Percentiles rank a stretch among this genome's conserved stretches.
phyloP scores from a whole-genome alignment of 2,113 vertebrate species.

The Gallinago media region DNA sequence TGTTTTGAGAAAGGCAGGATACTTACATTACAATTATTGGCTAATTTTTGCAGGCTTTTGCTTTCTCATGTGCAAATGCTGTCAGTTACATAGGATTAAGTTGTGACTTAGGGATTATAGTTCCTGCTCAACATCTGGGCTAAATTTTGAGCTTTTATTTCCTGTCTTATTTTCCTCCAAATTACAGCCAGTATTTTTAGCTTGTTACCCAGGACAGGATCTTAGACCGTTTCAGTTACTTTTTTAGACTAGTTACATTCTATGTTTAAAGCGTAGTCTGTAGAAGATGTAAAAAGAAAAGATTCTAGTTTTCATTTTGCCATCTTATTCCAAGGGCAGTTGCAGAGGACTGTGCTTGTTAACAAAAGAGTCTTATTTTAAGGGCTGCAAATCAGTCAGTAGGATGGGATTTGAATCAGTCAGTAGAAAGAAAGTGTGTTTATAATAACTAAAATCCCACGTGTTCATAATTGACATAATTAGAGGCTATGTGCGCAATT shows the following conservation, averaged over 20 bases:
- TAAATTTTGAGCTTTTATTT: background rate
- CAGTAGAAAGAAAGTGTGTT: constrained; percentile 40
- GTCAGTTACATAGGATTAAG: background rate
- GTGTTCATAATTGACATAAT: constrained; percentile 58
- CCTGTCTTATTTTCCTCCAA: background rate
- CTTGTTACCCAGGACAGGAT: background rate
- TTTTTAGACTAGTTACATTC: background rate
- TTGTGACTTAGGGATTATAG: background rate
- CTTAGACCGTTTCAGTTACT: background rate
- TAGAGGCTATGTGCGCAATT: constrained; percentile 46
- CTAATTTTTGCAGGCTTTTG: background rate
- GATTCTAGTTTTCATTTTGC: background rate
- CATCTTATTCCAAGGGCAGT: background rate
- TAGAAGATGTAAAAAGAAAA: background rate
- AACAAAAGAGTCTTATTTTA: background rate
- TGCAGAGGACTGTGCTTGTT: background rate
- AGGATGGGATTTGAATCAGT: constrained; percentile 9
- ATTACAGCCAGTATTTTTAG: background rate
- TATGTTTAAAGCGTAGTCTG: background rate
- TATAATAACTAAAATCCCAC: constrained; percentile 53
- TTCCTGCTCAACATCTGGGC: background rate
- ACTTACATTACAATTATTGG: background rate
- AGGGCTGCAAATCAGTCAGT: background rate
- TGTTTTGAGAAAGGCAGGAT: background rate
- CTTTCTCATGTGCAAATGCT: background rate